A percentile compares a stretch with the other conserved stretches of the same genome.
Conservation (phyloP, 1,140 invertebrate species). For the Helicorthomorpha holstii region DNA sequence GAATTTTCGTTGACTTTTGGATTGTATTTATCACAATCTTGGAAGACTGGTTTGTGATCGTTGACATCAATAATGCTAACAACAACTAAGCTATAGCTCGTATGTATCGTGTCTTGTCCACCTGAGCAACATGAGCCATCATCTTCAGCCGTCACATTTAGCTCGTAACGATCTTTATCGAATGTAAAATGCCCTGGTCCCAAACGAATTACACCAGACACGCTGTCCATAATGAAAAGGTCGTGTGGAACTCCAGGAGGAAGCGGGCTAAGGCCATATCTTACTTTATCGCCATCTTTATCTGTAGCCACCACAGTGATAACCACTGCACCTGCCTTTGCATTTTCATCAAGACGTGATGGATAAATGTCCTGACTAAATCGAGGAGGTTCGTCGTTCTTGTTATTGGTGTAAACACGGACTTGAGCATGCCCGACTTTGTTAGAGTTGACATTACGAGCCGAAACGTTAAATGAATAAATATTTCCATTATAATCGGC, state of each 20-base stretch:
- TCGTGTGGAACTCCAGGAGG: slow-evolving; percentile 20
- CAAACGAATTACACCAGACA: slow-evolving; percentile 13
- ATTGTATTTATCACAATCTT: slow-evolving; percentile 46
- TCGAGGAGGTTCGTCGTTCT: slow-evolving; percentile 9
- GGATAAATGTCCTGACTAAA: slow-evolving; percentile 10
- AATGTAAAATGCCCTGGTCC: slow-evolving; percentile 3
- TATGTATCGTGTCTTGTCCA: not conserved
- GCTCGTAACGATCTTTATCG: slow-evolving; percentile 12
- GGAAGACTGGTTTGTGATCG: slow-evolving; percentile 62
- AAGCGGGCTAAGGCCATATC: slow-evolving; percentile 51
- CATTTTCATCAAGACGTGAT: slow-evolving; percentile 10
- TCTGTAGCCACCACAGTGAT: slow-evolving; percentile 65
- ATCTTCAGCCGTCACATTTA: slow-evolving; percentile 14
- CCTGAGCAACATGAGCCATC: slow-evolving; percentile 12
- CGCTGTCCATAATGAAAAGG: slow-evolving; percentile 6
- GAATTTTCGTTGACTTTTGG: slow-evolving; percentile 49
- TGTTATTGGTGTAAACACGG: slow-evolving; percentile 9
- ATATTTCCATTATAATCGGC: slow-evolving; percentile 18
- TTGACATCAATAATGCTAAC: slow-evolving; percentile 65
- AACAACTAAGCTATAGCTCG: not conserved
- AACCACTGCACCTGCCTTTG: slow-evolving; percentile 34
- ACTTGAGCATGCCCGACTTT: slow-evolving; percentile 1
- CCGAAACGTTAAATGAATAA: slow-evolving; percentile 18
- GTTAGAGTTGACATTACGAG: slow-evolving; percentile 18
- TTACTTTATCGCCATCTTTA: slow-evolving; percentile 67